A percentile compares a stretch with the other conserved stretches of the same genome.
Conservation (phyloP, 2,113 vertebrate species). For the Oreocharis arfaki region DNA sequence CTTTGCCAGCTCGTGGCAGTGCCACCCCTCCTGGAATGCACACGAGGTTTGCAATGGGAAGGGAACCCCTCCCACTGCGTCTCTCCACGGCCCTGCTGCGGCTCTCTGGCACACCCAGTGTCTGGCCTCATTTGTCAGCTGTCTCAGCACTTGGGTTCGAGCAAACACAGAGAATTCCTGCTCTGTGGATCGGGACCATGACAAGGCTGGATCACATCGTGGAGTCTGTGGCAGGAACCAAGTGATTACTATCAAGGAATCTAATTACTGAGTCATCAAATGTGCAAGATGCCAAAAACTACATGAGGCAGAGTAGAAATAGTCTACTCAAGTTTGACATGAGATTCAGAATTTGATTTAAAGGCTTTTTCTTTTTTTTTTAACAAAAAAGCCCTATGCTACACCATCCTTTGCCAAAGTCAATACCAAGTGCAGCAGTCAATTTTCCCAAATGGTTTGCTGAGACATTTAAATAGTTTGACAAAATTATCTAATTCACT, state of each 20-base stretch:
- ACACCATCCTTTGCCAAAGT: conserved; percentile 84
- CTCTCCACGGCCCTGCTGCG: neutral
- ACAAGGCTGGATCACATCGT: conserved; percentile 54
- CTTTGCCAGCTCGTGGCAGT: neutral
- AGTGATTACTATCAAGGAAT: conserved; percentile 43
- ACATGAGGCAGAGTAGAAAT: conserved; percentile 70
- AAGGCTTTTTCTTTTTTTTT: conserved; percentile 50
- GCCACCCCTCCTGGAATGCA: neutral
- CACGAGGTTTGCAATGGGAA: neutral
- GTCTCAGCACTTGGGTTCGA: neutral
- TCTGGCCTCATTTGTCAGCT: conserved; percentile 46
- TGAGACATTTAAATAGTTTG: conserved; percentile 92
- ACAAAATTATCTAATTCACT: conserved; percentile 96
- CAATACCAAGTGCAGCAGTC: conserved; percentile 83
- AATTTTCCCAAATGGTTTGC: conserved; percentile 86
- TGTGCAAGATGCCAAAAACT: conserved; percentile 55
- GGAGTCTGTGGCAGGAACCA: conserved; percentile 68
- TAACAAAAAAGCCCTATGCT: conserved; percentile 67
- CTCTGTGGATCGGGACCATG: conserved; percentile 40
- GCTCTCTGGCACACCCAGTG: neutral
- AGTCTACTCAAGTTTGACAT: conserved; percentile 75
- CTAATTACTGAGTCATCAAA: conserved; percentile 48
- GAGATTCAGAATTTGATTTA: conserved; percentile 81
- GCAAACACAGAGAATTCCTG: conserved; percentile 36
- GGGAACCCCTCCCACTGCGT: neutral